These are phyloP conservation scores for Platyrinchus mystaceus DNA, from an alignment of 2,797 vertebrate genomes.

Conservation along the genomic window DNA sequence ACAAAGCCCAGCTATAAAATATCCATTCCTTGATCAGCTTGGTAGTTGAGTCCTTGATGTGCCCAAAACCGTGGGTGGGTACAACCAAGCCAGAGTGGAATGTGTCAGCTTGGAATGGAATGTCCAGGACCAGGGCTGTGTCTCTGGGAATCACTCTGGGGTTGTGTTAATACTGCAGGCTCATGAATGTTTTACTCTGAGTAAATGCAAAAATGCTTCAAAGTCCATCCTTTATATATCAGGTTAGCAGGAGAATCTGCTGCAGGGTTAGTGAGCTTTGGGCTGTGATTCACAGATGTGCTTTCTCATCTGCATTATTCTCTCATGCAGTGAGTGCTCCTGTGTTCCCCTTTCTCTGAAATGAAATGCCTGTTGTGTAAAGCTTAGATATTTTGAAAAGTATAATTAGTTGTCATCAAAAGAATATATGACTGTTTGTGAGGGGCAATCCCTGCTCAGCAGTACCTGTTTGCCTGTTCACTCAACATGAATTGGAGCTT, in stretches of 20 bases:
- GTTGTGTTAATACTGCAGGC: background rate
- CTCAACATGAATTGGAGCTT: background rate
- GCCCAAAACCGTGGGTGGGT: background rate
- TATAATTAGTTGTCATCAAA: constrained; percentile 1
- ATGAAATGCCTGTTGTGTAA: constrained; percentile 12
- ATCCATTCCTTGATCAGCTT: background rate
- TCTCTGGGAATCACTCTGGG: background rate
- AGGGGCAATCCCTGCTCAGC: background rate
- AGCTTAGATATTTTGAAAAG: constrained; percentile 17
- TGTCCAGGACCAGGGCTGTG: background rate
- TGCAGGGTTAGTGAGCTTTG: constrained; percentile 14
- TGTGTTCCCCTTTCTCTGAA: background rate
- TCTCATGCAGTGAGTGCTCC: background rate
- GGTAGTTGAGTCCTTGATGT: background rate
- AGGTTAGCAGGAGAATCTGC: constrained; percentile 2
- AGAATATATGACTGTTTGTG: background rate
- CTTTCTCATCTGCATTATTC: background rate
- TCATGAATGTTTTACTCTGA: constrained; percentile 39
- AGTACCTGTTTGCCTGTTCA: background rate
- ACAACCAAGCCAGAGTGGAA: background rate
- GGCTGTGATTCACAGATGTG: background rate
- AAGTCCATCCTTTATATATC: background rate
- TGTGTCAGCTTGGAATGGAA: background rate
- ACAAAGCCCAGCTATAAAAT: background rate
- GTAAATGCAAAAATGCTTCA: constrained; percentile 31